phyloP scores from a whole-genome alignment of 2,888 invertebrate genomes.

The Prosopocoilus inquinatus region DNA sequence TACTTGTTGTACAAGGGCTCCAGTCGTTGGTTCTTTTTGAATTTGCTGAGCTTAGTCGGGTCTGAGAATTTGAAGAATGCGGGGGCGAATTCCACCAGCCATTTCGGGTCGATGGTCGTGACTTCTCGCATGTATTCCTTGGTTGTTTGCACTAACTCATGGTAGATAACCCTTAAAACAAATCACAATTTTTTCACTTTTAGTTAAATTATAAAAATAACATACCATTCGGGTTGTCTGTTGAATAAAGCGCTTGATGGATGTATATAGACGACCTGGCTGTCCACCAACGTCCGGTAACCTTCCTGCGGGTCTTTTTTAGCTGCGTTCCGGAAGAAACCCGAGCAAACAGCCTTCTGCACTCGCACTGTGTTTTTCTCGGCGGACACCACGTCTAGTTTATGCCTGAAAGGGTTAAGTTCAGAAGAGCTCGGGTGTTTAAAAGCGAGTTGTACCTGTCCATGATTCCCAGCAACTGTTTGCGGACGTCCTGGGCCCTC shows the following conservation, averaged over 20 bases:
- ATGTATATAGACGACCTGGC: conserved; percentile 98
- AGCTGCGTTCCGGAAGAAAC: conserved; percentile 97
- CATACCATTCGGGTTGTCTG: conserved; percentile 95
- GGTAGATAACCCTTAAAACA: conserved; percentile 84
- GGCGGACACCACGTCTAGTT: conserved; percentile 94
- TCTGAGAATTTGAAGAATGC: conserved; percentile 99
- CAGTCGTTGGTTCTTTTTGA: conserved; percentile 97
- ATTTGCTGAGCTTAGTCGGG: conserved; percentile 96
- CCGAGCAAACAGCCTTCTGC: conserved; percentile 97
- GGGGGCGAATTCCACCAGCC: conserved; percentile 98
- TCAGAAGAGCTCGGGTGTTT: neutral
- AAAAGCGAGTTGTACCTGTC: conserved; percentile 62
- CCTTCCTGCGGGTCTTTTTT: conserved; percentile 99
- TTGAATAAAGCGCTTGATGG: conserved; percentile 98
- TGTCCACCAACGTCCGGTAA: conserved; percentile 95
- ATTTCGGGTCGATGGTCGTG: conserved; percentile 94
- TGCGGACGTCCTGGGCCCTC: conserved; percentile 95
- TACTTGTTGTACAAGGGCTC: conserved; percentile 99
- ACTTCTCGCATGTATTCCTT: conserved; percentile 99
- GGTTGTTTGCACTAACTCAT: conserved; percentile 97
- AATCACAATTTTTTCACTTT: neutral
- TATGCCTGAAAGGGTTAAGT: conserved; percentile 63
- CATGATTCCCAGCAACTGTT: conserved; percentile 97
- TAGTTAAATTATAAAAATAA: conserved; percentile 14
- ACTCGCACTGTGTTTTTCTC: conserved; percentile 93